Evolutionary conservation across 2,113 vertebrate species (phyloP).

Genomic region (human (Homo sapiens)): DNA sequence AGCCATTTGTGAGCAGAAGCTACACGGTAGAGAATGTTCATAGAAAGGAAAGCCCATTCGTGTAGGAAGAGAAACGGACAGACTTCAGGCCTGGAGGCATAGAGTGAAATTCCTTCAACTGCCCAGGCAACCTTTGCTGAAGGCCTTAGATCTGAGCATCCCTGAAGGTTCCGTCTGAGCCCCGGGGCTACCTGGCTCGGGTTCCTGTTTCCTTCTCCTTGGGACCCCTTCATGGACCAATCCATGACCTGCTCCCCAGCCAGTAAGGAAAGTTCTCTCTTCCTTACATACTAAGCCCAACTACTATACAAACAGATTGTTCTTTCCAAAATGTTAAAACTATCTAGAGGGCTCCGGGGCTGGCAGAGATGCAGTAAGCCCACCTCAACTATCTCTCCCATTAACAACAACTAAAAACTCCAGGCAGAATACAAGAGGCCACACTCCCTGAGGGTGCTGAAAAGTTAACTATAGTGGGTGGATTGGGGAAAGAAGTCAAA

Average conservation of each 20-base stretch:
- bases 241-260: background rate
- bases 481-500: too few species aligned
- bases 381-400: background rate
- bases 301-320: background rate
- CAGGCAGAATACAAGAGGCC: background rate
- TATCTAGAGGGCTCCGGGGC: background rate
- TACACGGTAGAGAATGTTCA: background rate
- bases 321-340: background rate
- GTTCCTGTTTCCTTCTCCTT: background rate
- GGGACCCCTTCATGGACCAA: background rate
- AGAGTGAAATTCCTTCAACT: background rate
- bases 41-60: background rate
- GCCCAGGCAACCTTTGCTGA: background rate
- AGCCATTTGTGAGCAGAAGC: background rate
- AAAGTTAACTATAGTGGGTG: background rate
- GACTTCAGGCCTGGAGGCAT: background rate
- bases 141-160: background rate
- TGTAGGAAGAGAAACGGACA: background rate
- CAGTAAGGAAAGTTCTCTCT: background rate
- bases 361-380: background rate
- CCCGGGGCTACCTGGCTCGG: background rate
- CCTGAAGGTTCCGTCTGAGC: background rate
- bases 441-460: accelerated
- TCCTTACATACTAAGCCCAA: too few species aligned
- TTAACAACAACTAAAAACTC: background rate